A percentile compares a stretch with the other conserved stretches of the same genome.
These are phyloP conservation scores for Capra hircus DNA, from an alignment of 2,113 vertebrate species.

Conservation along the genomic window DNA sequence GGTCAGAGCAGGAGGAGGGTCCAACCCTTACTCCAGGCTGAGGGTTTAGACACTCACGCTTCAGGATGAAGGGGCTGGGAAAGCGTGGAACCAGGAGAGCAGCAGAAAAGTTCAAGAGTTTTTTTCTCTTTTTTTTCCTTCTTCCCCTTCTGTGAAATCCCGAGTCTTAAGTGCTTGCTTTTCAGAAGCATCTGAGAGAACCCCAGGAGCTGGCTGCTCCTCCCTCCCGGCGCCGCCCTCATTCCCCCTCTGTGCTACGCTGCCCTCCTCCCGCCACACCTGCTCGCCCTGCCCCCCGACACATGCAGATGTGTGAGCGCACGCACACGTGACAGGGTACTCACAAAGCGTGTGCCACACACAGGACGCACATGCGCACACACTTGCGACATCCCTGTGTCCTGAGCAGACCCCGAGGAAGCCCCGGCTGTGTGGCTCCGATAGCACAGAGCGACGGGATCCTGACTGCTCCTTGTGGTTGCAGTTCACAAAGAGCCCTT, in stretches of 20 bases:
- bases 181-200: neutral
- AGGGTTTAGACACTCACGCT: neutral
- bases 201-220: neutral
- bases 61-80: neutral
- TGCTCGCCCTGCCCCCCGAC: neutral
- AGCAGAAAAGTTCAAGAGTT: neutral
- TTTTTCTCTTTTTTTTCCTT: neutral
- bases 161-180: neutral
- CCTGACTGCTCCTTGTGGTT: accelerated
- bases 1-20: neutral
- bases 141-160: neutral
- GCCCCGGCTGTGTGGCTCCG: neutral
- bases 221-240: accelerated
- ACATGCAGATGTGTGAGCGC: accelerated
- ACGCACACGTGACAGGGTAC: accelerated
- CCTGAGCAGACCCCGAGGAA: neutral
- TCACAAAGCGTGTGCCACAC: neutral
- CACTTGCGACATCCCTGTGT: neutral
- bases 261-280: neutral
- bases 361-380: neutral
- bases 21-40: neutral
- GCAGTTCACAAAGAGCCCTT: neutral
- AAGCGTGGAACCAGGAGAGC: neutral
- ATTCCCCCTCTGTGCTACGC: accelerated
- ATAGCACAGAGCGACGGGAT: accelerated